Evolutionary conservation across 2,888 invertebrate genomes (phyloP).

Genomic region (Cheilosia scutellata): DNA sequence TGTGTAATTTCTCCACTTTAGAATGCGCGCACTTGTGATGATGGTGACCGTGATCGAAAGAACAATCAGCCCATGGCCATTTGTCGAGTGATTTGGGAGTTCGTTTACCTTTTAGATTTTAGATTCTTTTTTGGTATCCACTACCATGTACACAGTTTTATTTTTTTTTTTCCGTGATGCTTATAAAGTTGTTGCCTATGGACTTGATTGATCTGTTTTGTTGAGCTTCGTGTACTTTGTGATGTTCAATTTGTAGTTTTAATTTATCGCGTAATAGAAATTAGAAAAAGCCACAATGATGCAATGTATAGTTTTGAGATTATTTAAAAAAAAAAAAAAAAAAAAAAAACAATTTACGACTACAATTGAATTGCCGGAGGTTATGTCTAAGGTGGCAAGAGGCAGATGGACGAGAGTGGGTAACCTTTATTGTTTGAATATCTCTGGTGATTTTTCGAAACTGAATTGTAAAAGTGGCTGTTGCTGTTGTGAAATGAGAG

Average conservation of each 20-base stretch:
- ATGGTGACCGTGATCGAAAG: conserved; percentile 11
- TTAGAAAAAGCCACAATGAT: background rate
- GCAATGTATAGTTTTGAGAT: conserved; percentile 17
- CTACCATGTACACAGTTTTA: background rate
- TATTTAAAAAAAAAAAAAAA: background rate
- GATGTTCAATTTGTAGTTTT: conserved; percentile 18
- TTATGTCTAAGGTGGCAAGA: background rate
- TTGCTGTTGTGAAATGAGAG: too few relatives aligned
- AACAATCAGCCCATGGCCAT: conserved; percentile 25
- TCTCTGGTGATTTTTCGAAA: too few relatives aligned
- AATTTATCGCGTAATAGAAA: background rate
- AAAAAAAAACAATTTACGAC: background rate
- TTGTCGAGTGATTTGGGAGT: conserved; percentile 30
- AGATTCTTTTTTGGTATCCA: conserved; percentile 2
- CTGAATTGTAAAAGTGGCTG: too few relatives aligned
- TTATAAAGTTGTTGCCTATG: background rate
- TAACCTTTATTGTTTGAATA: background rate
- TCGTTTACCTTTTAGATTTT: conserved; percentile 40
- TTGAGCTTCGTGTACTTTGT: conserved; percentile 11
- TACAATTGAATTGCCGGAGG: background rate
- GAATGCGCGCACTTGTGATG: background rate
- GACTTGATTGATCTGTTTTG: conserved; percentile 34
- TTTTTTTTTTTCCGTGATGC: background rate
- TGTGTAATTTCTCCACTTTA: background rate
- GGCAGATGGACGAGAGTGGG: background rate